Base-by-base conservation (phyloP, 2,888 invertebrate species). In the Hirtodrosophila duncani region DNA sequence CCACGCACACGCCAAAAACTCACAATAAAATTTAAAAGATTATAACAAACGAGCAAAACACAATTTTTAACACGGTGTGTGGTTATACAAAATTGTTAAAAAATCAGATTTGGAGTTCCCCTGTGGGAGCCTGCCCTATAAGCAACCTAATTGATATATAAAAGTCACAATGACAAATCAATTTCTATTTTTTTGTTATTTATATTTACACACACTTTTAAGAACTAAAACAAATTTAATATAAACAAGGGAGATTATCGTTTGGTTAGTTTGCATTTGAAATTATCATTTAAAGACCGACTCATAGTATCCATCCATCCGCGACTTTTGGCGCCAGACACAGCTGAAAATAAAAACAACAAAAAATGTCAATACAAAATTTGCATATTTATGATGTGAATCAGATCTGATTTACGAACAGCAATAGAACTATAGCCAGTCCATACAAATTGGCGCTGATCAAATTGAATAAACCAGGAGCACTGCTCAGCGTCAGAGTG, bases 401-500 rank as follows among this genome's bases (percentile, higher is more conserved):
- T n/a, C 13, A 16, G 14, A 6, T 24, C 3, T 7, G 0, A 17
- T 14, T 8, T 37, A 82, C 83, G 41, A 59, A 83, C 82, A 82
- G 43, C 18, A 83, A 38, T 13, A 78, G 53, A 17, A 69, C 31
- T 16, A 83, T 70, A 0, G 58, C 80, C 10, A 82, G 29, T 1
- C 72, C 49, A 42, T 63, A 80, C 7, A 83, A 39, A 63, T 67
- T 70, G 13, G 88, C 87, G 37, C 89, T 89, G 20, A 92, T 69
- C 24, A 90, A 80, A 77, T 90, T 90, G 51, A 91, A 89, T 0
- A 89, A 87, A 1, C 90, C 90, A 1, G 92, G 90, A 70, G 89
- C 89, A 0, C 74, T 85, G 2, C 81, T 65, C n/a, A 92, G 81
- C 0, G 91, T 91, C 1, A 81, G 67, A 17, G 89, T 88, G 64